Evolutionary conservation across 2,113 vertebrate species (phyloP).

Genomic region (Peromyscus maniculatus): DNA sequence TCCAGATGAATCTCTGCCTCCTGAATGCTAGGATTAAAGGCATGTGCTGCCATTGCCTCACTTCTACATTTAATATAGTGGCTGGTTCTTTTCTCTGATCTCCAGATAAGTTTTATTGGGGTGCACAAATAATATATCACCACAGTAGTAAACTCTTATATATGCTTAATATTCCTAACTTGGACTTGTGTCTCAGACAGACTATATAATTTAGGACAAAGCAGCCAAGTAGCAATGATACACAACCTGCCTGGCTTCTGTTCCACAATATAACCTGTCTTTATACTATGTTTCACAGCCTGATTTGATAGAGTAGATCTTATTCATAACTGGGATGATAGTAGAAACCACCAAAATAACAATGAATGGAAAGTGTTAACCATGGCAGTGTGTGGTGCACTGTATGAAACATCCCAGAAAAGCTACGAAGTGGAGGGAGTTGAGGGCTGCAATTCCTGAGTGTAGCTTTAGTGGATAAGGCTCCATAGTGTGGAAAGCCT

Average conservation of each 20-base stretch:
- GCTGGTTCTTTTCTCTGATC: no score
- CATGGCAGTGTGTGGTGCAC: no score
- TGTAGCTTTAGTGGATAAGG: neutral
- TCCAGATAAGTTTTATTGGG: no score
- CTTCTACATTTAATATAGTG: no score
- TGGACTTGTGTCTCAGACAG: neutral
- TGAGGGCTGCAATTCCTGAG: neutral
- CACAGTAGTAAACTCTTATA: neutral
- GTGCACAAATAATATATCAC: no score
- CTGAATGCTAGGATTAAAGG: no score
- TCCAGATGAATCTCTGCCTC: no score
- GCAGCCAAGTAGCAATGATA: rapidly evolving
- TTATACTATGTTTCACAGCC: neutral
- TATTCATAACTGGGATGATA: neutral
- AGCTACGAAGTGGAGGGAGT: rapidly evolving
- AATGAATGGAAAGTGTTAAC: neutral
- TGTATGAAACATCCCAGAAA: rapidly evolving
- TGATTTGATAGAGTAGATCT: neutral
- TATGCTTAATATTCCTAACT: neutral
- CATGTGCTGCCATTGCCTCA: no score
- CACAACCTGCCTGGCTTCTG: neutral
- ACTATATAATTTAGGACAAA: neutral
- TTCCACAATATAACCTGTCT: neutral
- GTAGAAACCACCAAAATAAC: neutral
- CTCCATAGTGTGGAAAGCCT: neutral